Percentiles rank a stretch among this genome's conserved stretches.
Evolutionary conservation across 2,888 invertebrate genomes (phyloP).

Genomic region (Philereme transversata): DNA sequence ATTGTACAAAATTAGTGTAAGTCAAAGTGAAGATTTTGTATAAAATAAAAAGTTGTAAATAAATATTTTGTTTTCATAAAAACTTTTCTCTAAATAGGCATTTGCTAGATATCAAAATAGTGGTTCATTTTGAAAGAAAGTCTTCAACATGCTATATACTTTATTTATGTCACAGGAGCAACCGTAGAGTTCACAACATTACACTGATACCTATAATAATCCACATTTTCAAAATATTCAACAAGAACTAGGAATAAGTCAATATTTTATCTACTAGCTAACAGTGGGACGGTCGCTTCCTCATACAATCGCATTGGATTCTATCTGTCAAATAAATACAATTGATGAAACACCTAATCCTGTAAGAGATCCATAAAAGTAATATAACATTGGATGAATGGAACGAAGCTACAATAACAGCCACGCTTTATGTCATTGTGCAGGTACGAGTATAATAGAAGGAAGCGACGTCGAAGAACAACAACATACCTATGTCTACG

Average conservation of each 20-base stretch:
- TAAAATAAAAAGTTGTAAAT: conserved; percentile 74
- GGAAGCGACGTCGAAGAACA: conserved; percentile 72
- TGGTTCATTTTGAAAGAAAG: conserved; percentile 39
- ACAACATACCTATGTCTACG: conserved; percentile 76
- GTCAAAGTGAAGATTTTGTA: conserved; percentile 59
- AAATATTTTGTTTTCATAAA: conserved; percentile 43
- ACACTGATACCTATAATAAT: conserved; percentile 64
- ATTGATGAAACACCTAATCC: no score
- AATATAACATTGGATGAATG: no score
- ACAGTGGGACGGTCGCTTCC: conserved; percentile 69
- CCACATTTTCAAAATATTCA: conserved; percentile 77
- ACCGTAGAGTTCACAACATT: conserved; percentile 73
- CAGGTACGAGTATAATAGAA: conserved; percentile 39
- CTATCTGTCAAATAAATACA: no score
- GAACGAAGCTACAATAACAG: no score
- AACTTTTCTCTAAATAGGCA: neutral
- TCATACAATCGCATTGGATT: conserved; percentile 38
- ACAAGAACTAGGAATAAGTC: conserved; percentile 81
- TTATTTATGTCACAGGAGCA: conserved; percentile 67
- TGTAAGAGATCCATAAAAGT: no score
- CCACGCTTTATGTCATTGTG: conserved; percentile 10
- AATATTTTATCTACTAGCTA: conserved; percentile 78
- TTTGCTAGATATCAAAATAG: neutral
- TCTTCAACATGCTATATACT: conserved; percentile 76
- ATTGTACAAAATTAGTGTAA: conserved; percentile 77